Percentiles rank a stretch among this genome's conserved stretches.
phyloP scores from a whole-genome alignment of 2,797 vertebrate genomes.

The Myotis daubentonii region DNA sequence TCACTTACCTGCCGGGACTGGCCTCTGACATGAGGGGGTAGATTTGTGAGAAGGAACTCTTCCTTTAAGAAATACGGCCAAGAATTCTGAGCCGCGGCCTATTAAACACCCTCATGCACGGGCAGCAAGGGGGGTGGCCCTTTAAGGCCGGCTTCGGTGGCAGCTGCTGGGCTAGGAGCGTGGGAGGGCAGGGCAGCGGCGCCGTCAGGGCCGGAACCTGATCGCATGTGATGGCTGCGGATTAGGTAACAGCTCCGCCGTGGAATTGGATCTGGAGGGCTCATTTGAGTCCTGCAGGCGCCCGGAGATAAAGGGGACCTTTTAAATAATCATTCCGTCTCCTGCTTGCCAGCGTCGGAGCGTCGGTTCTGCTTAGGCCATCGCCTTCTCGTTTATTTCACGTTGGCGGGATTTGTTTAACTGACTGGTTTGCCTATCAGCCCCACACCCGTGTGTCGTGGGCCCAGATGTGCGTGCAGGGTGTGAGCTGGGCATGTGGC shows the following conservation, averaged over 20 bases:
- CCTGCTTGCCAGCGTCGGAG: constrained; percentile 63
- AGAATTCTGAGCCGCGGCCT: no score
- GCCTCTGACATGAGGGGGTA: not conserved
- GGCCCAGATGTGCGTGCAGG: not conserved
- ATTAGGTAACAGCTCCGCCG: constrained; percentile 69
- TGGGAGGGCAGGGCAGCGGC: not conserved
- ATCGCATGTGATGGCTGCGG: constrained; percentile 63
- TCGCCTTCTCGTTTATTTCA: constrained; percentile 61
- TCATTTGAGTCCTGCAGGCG: constrained; percentile 25
- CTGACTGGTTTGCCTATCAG: not conserved
- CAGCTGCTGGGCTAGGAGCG: not conserved
- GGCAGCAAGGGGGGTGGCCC: not conserved
- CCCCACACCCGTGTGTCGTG: accelerated
- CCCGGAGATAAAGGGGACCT: constrained; percentile 76
- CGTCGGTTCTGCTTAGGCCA: constrained; percentile 71
- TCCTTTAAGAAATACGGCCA: not conserved
- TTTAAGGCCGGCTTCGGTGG: constrained; percentile 36
- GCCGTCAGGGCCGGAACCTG: not conserved
- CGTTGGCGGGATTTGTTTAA: not conserved
- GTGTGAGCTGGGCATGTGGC: not conserved
- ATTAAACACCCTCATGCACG: not conserved
- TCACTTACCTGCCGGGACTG: not conserved
- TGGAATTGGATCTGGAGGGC: constrained; percentile 70
- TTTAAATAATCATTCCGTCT: constrained; percentile 83
- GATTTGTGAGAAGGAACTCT: not conserved